Evolutionary conservation across 2,888 invertebrate genomes (phyloP).

Genomic region (Tanaodytes sp.): DNA sequence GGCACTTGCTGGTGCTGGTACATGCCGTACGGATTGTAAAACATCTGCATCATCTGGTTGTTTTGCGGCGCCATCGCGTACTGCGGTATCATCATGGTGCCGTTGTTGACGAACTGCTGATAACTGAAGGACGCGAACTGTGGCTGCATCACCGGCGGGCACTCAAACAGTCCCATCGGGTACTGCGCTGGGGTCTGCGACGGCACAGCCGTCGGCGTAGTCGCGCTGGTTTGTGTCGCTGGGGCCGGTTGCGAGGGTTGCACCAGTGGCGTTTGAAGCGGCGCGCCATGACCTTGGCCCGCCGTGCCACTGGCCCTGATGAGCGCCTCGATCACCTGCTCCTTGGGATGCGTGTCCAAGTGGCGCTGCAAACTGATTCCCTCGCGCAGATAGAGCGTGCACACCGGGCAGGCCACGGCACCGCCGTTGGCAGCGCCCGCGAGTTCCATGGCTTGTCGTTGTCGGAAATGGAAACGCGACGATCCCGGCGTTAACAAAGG

Average conservation of each 20-base stretch:
- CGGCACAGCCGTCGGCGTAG: conserved; percentile 61
- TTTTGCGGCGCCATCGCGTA: conserved; percentile 75
- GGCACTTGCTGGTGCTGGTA: conserved; percentile 76
- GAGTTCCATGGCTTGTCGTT: too few relatives aligned
- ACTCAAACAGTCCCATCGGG: conserved; percentile 70
- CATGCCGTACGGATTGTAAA: conserved; percentile 74
- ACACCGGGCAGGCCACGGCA: conserved; percentile 82
- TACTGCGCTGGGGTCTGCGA: conserved; percentile 62
- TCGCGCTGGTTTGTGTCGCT: conserved; percentile 62
- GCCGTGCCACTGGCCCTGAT: conserved; percentile 73
- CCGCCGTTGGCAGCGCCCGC: conserved; percentile 47
- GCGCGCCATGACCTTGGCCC: conserved; percentile 57
- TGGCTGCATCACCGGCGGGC: conserved; percentile 70
- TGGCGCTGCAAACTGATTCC: conserved; percentile 87
- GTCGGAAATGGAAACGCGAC: too few relatives aligned
- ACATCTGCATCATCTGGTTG: conserved; percentile 75
- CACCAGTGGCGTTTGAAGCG: conserved; percentile 55
- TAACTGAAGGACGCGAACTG: conserved; percentile 75
- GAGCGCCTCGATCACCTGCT: conserved; percentile 88
- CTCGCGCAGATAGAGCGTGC: conserved; percentile 86
- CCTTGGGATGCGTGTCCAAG: conserved; percentile 89
- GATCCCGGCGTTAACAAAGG: too few relatives aligned
- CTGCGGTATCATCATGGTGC: conserved; percentile 75
- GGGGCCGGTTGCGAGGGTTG: conserved; percentile 59
- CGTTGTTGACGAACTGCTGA: conserved; percentile 76